Evolutionary conservation across 2,113 vertebrate species (phyloP).

Genomic region (Eublepharis macularius): DNA sequence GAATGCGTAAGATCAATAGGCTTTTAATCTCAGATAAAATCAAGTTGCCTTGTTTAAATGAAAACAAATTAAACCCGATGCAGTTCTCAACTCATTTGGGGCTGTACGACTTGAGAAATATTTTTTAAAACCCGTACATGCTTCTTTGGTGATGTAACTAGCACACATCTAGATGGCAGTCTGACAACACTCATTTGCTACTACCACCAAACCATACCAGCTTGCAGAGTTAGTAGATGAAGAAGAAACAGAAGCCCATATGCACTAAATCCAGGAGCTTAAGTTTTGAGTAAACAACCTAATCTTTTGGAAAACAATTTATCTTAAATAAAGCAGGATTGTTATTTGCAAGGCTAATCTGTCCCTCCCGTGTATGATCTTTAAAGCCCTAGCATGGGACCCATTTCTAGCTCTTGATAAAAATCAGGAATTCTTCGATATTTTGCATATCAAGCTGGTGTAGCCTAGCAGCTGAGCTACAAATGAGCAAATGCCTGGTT

Average conservation of each 20-base stretch:
- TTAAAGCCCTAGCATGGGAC: slow-evolving; percentile 38
- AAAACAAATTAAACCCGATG: fast-evolving
- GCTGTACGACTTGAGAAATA: background rate
- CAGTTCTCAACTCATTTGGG: background rate
- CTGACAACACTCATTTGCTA: fast-evolving
- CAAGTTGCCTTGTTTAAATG: background rate
- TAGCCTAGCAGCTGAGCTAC: too few species aligned
- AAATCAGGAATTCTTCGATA: slow-evolving; percentile 37
- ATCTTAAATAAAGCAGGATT: slow-evolving; percentile 43
- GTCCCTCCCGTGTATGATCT: slow-evolving; percentile 43
- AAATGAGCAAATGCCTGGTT: too few species aligned
- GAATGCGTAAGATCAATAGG: too few species aligned
- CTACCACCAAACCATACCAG: fast-evolving
- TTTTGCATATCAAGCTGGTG: slow-evolving; percentile 32
- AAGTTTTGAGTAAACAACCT: slow-evolving; percentile 11
- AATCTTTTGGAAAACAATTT: slow-evolving; percentile 39
- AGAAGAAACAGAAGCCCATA: background rate
- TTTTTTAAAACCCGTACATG: too few species aligned
- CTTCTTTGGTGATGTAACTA: fast-evolving
- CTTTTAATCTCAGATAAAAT: too few species aligned
- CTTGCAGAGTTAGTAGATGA: fast-evolving
- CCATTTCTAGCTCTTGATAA: slow-evolving; percentile 40
- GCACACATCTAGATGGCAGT: background rate
- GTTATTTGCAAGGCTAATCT: slow-evolving; percentile 38
- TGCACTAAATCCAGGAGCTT: background rate